Base-by-base conservation (phyloP, 2,797 vertebrate species). In the Neopelma chrysocephalum region DNA sequence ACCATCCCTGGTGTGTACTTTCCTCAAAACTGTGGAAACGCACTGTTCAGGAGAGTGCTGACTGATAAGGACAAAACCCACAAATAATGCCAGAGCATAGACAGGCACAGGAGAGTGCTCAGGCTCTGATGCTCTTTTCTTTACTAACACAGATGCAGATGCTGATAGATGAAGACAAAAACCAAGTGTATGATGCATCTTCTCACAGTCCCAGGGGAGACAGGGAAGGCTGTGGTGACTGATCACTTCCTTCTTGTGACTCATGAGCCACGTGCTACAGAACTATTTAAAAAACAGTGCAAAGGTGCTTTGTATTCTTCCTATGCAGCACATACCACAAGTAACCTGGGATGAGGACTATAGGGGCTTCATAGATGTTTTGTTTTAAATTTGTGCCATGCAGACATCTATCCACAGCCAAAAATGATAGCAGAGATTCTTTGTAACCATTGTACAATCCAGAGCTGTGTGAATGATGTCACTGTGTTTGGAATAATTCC, bases 381-480 rank as follows among this genome's bases (percentile, higher is more conserved):
- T 80, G 45, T 18, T 80, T 69, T n/a, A 78, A 83, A 83, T 88
- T 48, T 76, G 32, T 79, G 23, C 73, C 45, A 56, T 60, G 32
- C 11, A 89, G 77, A 77, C 38, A 72, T 66, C 14, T 57, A 87
- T 48, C 0, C 0, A 89, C 51, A 80, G 83, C 66, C 77, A 87
- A 76, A 84, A 94, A 82, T 25, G 60, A 96, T 34, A 87, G 78
- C 47, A 73, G 68, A 42, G 21, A 82, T 70, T 89, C 78, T 93
- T 68, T 82, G 70, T 68, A 94, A 79, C n/a, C 25, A 38, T 9
- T 68, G 38, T 78, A 89, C 53, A 81, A 69, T 50, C 42, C 85
- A 78, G 91, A 82, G 82, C 65, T 75, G 42, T 75, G 50, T 86
- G 87, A 93, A 91, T 96, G 90, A 96, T 93, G 91, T 96, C 93